A percentile compares a stretch with the other conserved stretches of the same genome.
Evolutionary conservation across 2,888 invertebrate species (phyloP).

Genomic region (Platypus cylindrus): DNA sequence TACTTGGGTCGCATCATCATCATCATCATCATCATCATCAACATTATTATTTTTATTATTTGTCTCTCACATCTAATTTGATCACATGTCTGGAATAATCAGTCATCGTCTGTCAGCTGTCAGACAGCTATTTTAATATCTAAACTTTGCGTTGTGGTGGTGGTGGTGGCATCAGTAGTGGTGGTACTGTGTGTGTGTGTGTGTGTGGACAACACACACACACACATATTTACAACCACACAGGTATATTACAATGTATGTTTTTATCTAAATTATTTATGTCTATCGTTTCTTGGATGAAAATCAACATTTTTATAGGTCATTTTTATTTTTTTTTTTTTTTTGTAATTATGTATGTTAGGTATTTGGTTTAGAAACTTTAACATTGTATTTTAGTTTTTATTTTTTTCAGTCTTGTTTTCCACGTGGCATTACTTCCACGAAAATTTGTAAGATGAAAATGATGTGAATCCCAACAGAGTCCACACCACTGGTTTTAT

Average conservation of each 20-base stretch:
- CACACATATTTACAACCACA: slow-evolving; percentile 11
- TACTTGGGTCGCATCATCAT: slow-evolving; percentile 1
- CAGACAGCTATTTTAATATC: slow-evolving; percentile 23
- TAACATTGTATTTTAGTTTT: too few relatives aligned
- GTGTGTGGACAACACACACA: too few relatives aligned
- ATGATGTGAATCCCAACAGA: too few relatives aligned
- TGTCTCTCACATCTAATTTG: slow-evolving; percentile 21
- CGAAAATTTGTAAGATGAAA: too few relatives aligned
- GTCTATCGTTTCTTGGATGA: slow-evolving; percentile 17
- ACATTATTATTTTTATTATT: slow-evolving; percentile 18
- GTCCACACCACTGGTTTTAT: too few relatives aligned
- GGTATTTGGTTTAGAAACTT: too few relatives aligned
- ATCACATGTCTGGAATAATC: slow-evolving; percentile 31
- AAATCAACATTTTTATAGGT: slow-evolving; percentile 21
- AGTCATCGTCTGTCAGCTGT: slow-evolving; percentile 33
- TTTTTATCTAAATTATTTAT: slow-evolving; percentile 15
- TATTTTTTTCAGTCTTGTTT: too few relatives aligned
- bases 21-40: too few relatives aligned
- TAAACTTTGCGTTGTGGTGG: slow-evolving; percentile 15
- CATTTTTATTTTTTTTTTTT: too few relatives aligned
- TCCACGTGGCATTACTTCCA: too few relatives aligned
- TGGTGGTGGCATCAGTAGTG: neutral
- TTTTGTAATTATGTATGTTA: too few relatives aligned
- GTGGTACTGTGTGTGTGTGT: too few relatives aligned
- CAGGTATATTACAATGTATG: slow-evolving; percentile 13